phyloP scores from a whole-genome alignment of 2,113 vertebrate species.

The Neogale vison region DNA sequence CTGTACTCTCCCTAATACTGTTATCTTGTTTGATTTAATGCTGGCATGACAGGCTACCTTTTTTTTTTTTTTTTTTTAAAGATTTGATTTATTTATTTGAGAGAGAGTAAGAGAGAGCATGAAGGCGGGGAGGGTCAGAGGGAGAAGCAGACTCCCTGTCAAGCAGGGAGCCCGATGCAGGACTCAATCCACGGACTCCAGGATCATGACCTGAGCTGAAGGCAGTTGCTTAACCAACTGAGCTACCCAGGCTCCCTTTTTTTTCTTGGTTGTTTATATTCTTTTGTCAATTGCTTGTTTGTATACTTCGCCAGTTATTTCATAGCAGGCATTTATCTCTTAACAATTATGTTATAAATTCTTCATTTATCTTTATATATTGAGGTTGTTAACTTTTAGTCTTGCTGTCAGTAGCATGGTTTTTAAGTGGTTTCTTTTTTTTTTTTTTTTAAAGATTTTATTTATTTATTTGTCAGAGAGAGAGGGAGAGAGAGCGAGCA shows the following conservation, averaged over 20 bases:
- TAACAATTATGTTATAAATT: background rate
- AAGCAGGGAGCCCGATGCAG: too few species aligned
- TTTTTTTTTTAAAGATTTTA: too few species aligned
- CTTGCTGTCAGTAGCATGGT: background rate
- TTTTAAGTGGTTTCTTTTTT: background rate
- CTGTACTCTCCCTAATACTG: background rate
- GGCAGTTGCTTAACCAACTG: too few species aligned
- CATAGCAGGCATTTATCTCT: constrained; percentile 11
- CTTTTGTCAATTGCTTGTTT: background rate
- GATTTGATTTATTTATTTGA: too few species aligned
- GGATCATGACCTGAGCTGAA: too few species aligned
- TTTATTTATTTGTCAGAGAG: too few species aligned
- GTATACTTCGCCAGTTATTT: background rate
- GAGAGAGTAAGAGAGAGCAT: too few species aligned
- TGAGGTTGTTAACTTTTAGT: background rate
- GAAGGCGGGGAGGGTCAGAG: too few species aligned
- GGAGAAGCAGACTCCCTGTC: too few species aligned
- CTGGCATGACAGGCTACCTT: background rate
- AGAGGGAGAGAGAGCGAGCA: too few species aligned
- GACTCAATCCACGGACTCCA: too few species aligned
- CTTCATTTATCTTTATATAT: background rate
- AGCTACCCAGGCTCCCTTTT: background rate
- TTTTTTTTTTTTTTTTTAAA: background rate
- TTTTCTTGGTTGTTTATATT: background rate
- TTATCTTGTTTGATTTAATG: background rate